phyloP scores from a whole-genome alignment of 2,888 invertebrate genomes.

The Andrena fulva region DNA sequence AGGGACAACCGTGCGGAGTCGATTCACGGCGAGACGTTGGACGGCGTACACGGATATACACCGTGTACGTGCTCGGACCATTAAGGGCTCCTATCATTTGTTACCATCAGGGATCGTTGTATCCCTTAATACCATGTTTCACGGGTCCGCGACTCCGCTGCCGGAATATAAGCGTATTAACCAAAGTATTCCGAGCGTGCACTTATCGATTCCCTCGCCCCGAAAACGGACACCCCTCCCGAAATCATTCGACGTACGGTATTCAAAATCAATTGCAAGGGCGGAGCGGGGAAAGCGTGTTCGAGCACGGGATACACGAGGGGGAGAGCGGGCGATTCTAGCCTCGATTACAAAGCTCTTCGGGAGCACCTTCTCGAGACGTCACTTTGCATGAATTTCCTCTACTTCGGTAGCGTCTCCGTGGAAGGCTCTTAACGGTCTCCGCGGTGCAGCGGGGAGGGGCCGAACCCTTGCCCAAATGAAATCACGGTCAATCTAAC shows the following conservation, averaged over 20 bases:
- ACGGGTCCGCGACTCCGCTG: slow-evolving; percentile 78
- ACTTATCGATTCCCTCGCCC: slow-evolving; percentile 60
- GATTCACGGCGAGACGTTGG: slow-evolving; percentile 69
- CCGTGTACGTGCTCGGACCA: slow-evolving; percentile 73
- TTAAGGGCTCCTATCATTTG: slow-evolving; percentile 82
- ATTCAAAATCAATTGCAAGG: slow-evolving; percentile 39
- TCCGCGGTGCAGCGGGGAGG: slow-evolving; percentile 25
- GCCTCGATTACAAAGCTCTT: slow-evolving; percentile 56
- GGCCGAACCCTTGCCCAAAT: slow-evolving; percentile 70
- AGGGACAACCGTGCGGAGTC: slow-evolving; percentile 73
- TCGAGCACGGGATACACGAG: slow-evolving; percentile 6
- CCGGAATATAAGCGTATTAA: slow-evolving; percentile 80
- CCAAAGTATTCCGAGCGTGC: slow-evolving; percentile 72
- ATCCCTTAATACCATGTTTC: slow-evolving; percentile 82
- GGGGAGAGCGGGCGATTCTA: slow-evolving; percentile 21
- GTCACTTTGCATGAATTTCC: slow-evolving; percentile 71
- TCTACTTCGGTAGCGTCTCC: slow-evolving; percentile 42
- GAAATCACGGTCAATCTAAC: slow-evolving; percentile 84
- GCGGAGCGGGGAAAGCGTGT: slow-evolving; percentile 1
- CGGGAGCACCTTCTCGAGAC: slow-evolving; percentile 52
- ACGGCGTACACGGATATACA: slow-evolving; percentile 48
- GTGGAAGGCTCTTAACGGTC: slow-evolving; percentile 47
- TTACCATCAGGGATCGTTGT: slow-evolving; percentile 78
- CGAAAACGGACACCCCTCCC: slow-evolving; percentile 30
- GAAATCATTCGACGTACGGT: slow-evolving; percentile 9